Conservation (phyloP, 2,888 invertebrate species). For the Xestia ashworthii region DNA sequence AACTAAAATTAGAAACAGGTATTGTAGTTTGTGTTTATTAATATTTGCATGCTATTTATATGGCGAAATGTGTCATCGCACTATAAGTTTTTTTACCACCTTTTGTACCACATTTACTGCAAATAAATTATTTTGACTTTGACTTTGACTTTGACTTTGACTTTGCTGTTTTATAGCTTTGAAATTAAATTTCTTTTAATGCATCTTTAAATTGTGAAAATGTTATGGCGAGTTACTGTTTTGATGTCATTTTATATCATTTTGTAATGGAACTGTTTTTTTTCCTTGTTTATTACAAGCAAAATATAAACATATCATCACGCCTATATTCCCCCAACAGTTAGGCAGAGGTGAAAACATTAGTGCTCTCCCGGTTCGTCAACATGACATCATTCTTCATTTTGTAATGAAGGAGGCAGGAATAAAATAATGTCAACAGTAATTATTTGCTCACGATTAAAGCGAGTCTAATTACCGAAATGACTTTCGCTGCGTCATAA, state of each 20-base stretch:
- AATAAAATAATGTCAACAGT: background rate
- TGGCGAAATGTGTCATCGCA: too few species aligned
- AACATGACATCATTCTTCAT: background rate
- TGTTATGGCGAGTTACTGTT: slow-evolving; percentile 1
- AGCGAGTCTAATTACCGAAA: background rate
- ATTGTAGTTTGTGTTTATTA: too few species aligned
- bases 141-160: too few species aligned
- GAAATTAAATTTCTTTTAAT: slow-evolving; percentile 59
- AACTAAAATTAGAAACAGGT: too few species aligned
- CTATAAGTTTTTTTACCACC: too few species aligned
- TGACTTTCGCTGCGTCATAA: background rate
- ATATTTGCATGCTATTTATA: too few species aligned
- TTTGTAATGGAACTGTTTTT: background rate
- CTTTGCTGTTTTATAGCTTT: slow-evolving; percentile 58
- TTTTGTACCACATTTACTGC: too few species aligned
- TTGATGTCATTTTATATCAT: background rate
- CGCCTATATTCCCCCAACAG: too few species aligned
- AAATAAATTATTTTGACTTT: too few species aligned
- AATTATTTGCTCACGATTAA: background rate
- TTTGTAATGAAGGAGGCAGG: background rate
- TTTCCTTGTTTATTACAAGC: background rate
- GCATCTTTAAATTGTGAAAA: slow-evolving; percentile 34
- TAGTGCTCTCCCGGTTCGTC: too few species aligned
- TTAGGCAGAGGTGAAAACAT: too few species aligned
- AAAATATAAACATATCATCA: too few species aligned